Conservation (phyloP, 2,113 vertebrate species). For the Misgurnus mizolepis region DNA sequence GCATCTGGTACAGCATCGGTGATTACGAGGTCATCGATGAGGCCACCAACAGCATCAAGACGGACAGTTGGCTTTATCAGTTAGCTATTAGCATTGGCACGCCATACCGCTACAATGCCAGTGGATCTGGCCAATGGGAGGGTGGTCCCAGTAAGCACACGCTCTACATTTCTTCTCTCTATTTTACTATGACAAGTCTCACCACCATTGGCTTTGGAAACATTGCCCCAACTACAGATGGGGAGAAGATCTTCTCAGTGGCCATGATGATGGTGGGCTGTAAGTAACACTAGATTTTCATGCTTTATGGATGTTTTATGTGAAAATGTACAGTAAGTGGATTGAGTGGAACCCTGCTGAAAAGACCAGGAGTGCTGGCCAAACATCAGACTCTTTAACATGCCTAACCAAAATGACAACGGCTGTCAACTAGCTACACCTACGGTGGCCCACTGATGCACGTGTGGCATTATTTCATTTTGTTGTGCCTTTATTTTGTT, state of each 20-base stretch:
- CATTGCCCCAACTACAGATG: constrained; percentile 95
- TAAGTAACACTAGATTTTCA: constrained; percentile 77
- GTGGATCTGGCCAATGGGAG: constrained; percentile 92
- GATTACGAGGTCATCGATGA: constrained; percentile 96
- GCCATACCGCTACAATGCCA: constrained; percentile 91
- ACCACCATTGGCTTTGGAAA: constrained; percentile 98
- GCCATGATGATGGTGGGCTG: constrained; percentile 99
- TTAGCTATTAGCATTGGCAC: constrained; percentile 90
- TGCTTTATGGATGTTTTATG: constrained; percentile 1
- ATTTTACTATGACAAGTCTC: constrained; percentile 99
- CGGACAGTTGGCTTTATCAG: constrained; percentile 96
- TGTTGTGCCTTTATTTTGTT: too few species aligned
- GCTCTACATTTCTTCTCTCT: constrained; percentile 96
- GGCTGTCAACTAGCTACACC: too few species aligned
- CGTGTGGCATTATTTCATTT: too few species aligned
- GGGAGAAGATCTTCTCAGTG: constrained; percentile 98
- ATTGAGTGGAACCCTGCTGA: not conserved
- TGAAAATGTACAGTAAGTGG: too few species aligned
- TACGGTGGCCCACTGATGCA: too few species aligned
- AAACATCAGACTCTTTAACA: too few species aligned
- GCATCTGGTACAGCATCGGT: constrained; percentile 99
- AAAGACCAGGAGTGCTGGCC: not conserved
- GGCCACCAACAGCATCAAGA: constrained; percentile 91
- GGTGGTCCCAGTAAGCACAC: constrained; percentile 97
- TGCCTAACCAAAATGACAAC: too few species aligned